Percentiles rank a stretch among this genome's conserved stretches.
Conservation (phyloP, 2,113 vertebrate genomes). For the Spizaetus ornatus region DNA sequence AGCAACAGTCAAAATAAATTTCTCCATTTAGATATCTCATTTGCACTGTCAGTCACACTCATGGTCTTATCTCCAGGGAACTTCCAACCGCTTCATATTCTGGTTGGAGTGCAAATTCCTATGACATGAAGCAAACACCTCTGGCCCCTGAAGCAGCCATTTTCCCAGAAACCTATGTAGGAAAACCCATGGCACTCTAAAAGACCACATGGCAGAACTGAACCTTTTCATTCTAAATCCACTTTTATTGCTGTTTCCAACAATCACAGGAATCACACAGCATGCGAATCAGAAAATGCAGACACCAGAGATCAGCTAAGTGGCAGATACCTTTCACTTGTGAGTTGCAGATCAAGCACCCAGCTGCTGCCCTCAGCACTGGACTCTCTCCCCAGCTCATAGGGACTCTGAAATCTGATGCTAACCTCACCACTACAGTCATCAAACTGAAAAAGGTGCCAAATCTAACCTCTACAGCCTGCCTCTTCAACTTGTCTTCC, state of each 20-base stretch:
- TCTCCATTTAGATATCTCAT: background rate
- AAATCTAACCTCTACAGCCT: background rate
- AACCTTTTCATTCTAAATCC: slow-evolving; percentile 34
- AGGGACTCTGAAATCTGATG: background rate
- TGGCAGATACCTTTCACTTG: slow-evolving; percentile 33
- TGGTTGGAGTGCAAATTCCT: slow-evolving; percentile 5
- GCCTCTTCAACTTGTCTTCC: background rate
- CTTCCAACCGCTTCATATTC: background rate
- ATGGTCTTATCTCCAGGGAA: background rate
- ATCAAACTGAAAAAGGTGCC: background rate
- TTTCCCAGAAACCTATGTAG: background rate
- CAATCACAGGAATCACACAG: slow-evolving; percentile 25
- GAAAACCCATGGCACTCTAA: slow-evolving; percentile 3
- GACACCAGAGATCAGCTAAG: slow-evolving; percentile 40
- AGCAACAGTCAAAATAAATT: background rate
- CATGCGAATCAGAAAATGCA: slow-evolving; percentile 9
- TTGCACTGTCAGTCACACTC: background rate
- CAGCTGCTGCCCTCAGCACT: slow-evolving; percentile 43
- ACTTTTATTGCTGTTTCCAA: slow-evolving; percentile 40
- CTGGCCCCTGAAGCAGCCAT: background rate
- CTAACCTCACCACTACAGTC: background rate
- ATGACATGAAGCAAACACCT: background rate
- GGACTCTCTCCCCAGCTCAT: background rate
- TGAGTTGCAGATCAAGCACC: slow-evolving; percentile 8
- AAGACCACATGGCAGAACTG: background rate